Base-by-base conservation (phyloP, 2,797 vertebrate genomes). In the Botia almorhae region DNA sequence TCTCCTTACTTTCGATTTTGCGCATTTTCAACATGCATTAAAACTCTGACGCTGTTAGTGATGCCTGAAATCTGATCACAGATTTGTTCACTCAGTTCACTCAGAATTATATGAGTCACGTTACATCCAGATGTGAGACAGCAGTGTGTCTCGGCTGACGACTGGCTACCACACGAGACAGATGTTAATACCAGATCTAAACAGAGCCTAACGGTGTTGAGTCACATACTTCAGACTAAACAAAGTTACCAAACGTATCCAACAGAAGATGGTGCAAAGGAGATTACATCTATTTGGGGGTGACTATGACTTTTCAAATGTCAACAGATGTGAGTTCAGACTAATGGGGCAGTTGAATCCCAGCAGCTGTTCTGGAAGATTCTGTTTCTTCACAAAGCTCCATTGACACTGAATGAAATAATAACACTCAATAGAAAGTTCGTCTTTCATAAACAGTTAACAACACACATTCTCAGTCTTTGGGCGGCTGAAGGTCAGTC, bases 181-280 rank as follows among this genome's bases (percentile, higher is more conserved):
- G 11, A 23, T 58, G 56, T 58, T 23, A 12, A 23, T 58, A 19
- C n/a, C 58, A 61, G 58, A 14, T 10, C 61, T 5, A 36, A 23
- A 23, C 10, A 26, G 4, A 60, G 21, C 26, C 7, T 64, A 65
- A 81, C 70, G 26, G 19, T 50, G 56, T 6, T 78, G 79, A 79
- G 50, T 74, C 74, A 73, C 58, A 43, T 43, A 74, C n/a, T 12
- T 4, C 63, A 58, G 64, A 69, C 77, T 29, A 74, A 74, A 81
- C 58, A 63, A 71, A 75, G 63, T 71, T 29, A 43, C 23, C 33
- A 68, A 64, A 69, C 33, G 3, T 12, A 29, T 70, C 23, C 61
- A 70, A 26, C 48, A 84, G 43, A 81, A 29, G 10, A 23, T 36
- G 43, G 36, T 80, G 19, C 13, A 64, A 36, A 64, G 6, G 14